phyloP scores from a whole-genome alignment of 2,113 vertebrate species.

The Siniperca knerii region DNA sequence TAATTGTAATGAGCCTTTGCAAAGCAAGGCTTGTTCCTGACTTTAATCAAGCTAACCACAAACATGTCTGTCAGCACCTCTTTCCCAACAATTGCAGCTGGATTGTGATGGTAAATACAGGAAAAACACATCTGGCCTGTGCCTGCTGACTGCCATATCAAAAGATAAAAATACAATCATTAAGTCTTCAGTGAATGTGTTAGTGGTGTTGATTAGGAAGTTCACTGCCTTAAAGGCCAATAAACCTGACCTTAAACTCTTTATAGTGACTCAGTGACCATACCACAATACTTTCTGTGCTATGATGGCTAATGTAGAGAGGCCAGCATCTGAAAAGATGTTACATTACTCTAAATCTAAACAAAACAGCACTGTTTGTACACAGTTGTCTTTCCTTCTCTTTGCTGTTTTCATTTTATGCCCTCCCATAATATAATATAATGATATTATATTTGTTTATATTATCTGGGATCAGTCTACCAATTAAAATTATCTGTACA shows the following conservation, averaged over 20 bases:
- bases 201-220: not conserved
- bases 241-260: not conserved
- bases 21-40: conserved; percentile 19
- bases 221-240: not conserved
- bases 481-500: not conserved
- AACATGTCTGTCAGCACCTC: conserved; percentile 38
- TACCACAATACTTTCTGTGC: not conserved
- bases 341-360: not conserved
- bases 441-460: not conserved
- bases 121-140: conserved; percentile 1
- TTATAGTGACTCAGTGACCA: not conserved
- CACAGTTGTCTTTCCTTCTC: not conserved
- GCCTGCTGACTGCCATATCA: not conserved
- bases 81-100: conserved; percentile 21
- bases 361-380: not conserved
- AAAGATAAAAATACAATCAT: conserved; percentile 1
- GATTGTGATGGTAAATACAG: conserved; percentile 1
- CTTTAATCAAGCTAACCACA: conserved; percentile 38
- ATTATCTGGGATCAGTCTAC: not conserved
- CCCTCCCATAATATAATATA: not conserved
- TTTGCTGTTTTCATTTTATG: not conserved
- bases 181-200: not conserved
- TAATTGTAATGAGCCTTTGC: conserved; percentile 1
- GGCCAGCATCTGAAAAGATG: too few species aligned
- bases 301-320: not conserved